These are phyloP conservation scores for Pachycephala philippinensis DNA, from an alignment of 2,113 vertebrate species.

Conservation along the genomic window DNA sequence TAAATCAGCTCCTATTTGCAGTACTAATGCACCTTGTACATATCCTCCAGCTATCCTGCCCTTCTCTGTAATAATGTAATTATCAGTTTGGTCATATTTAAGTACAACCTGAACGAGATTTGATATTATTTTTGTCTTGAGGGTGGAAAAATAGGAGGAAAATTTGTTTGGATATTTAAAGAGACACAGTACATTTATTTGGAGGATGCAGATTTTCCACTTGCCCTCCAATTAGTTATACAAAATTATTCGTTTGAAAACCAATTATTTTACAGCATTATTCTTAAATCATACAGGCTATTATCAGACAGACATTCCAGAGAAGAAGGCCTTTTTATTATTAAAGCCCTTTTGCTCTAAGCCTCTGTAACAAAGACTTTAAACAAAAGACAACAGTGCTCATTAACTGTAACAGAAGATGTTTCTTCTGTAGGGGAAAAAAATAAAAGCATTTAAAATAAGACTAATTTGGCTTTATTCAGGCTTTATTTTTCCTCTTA, in stretches of 20 bases:
- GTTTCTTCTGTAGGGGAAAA: neutral
- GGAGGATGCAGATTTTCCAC: neutral
- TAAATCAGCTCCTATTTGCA: constrained; percentile 82
- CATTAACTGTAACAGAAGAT: constrained; percentile 2
- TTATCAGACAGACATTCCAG: constrained; percentile 18
- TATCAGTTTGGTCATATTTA: constrained; percentile 42
- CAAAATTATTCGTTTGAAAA: constrained; percentile 1
- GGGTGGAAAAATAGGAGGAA: neutral
- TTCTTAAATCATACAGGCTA: neutral
- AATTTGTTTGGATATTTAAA: constrained; percentile 31
- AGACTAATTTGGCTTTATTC: neutral
- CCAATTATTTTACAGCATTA: constrained; percentile 24
- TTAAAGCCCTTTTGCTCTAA: constrained; percentile 23
- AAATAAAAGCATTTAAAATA: neutral
- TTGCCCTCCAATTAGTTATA: constrained; percentile 20
- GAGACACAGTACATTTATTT: neutral
- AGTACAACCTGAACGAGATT: constrained; percentile 4
- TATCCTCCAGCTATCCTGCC: constrained; percentile 30
- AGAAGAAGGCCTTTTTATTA: neutral
- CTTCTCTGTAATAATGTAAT: constrained; percentile 44
- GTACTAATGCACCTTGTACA: constrained; percentile 69
- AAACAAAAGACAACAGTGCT: constrained; percentile 32
- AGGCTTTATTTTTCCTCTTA: neutral
- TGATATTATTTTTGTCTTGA: constrained; percentile 30
- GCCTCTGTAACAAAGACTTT: constrained; percentile 6